Evolutionary conservation across 2,888 invertebrate genomes (phyloP).

Genomic region (Taenaris catops): DNA sequence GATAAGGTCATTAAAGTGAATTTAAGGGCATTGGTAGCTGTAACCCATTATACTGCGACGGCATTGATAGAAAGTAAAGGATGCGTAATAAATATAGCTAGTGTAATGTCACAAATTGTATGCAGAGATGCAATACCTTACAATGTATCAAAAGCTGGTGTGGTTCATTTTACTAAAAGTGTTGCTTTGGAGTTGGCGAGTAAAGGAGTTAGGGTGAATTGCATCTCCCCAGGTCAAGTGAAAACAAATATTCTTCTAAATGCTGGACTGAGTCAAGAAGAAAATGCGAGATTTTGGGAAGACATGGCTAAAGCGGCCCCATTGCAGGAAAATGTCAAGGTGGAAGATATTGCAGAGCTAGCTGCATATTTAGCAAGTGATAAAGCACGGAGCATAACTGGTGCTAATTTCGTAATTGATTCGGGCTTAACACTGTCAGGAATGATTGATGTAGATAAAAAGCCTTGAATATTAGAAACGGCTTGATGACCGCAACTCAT

Average conservation of each 20-base stretch:
- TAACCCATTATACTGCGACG: conserved; percentile 31
- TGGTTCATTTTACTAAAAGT: conserved; percentile 87
- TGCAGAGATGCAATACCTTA: conserved; percentile 50
- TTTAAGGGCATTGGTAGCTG: conserved; percentile 34
- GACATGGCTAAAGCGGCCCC: conserved; percentile 15
- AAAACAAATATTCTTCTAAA: conserved; percentile 41
- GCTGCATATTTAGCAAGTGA: conserved; percentile 39
- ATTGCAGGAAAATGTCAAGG: conserved; percentile 27
- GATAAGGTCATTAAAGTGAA: conserved; percentile 35
- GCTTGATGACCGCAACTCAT: too few relatives aligned
- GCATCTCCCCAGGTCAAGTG: conserved; percentile 85
- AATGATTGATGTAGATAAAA: conserved; percentile 22
- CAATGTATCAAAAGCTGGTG: conserved; percentile 84
- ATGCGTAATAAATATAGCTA: conserved; percentile 39
- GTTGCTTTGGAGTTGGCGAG: conserved; percentile 82
- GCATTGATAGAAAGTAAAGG: conserved; percentile 34
- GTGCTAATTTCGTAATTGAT: conserved; percentile 25
- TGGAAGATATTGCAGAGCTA: conserved; percentile 38
- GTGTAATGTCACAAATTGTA: conserved; percentile 21
- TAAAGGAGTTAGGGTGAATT: conserved; percentile 82
- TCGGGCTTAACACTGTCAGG: conserved; percentile 3
- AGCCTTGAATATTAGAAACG: too few relatives aligned
- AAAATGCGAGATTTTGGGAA: conserved; percentile 24
- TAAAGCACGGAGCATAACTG: conserved; percentile 42
- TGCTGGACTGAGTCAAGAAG: conserved; percentile 22